Conservation (phyloP, 2,113 vertebrate species). For the Gorsachius goisagi region DNA sequence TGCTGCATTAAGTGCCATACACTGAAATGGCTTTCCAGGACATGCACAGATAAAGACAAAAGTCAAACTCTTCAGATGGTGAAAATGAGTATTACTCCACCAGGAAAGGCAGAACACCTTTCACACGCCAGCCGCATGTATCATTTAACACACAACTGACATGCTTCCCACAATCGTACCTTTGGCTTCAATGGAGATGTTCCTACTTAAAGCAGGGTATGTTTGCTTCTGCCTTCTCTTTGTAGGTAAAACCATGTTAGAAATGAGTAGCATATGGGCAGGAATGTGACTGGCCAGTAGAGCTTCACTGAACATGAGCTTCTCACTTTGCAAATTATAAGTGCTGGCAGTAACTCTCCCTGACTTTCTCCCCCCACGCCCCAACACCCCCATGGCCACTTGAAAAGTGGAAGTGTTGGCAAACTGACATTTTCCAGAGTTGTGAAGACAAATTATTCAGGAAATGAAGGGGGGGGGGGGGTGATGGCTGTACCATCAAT, state of each 20-base stretch:
- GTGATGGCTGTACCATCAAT: not conserved
- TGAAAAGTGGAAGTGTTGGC: not conserved
- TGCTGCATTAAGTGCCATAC: not conserved
- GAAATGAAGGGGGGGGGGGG: rapidly evolving
- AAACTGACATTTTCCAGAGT: not conserved
- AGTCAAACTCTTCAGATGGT: not conserved
- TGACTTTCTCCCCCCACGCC: not conserved
- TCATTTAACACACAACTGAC: not conserved
- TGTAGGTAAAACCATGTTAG: not conserved
- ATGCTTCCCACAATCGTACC: not conserved
- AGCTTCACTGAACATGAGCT: not conserved
- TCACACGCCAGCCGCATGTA: not conserved
- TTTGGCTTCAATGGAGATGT: not conserved
- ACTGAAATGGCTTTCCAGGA: not conserved
- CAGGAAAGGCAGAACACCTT: not conserved
- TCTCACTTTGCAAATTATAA: not conserved
- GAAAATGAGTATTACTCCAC: not conserved
- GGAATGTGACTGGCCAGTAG: not conserved
- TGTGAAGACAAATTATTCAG: not conserved
- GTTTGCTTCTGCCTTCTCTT: not conserved
- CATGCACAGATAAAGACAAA: not conserved
- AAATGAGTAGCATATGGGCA: not conserved
- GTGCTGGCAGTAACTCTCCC: not conserved
- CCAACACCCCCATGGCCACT: rapidly evolving
- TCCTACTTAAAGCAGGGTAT: not conserved